A percentile compares a stretch with the other conserved stretches of the same genome.
These are phyloP conservation scores for Crypturellus undulatus DNA, from an alignment of 2,113 vertebrate species.

Conservation along the genomic window DNA sequence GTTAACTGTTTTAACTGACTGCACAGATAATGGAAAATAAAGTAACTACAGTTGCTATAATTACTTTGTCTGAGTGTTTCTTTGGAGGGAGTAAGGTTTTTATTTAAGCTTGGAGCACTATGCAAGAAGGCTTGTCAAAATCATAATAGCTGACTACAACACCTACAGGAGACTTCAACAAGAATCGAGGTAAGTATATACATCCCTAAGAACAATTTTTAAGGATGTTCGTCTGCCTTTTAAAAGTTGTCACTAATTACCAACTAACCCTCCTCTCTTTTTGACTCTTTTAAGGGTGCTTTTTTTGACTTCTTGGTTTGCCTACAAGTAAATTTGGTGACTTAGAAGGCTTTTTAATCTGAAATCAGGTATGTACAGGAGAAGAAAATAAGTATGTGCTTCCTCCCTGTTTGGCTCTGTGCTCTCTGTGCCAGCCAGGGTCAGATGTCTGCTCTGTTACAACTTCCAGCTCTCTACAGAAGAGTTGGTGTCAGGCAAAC, in stretches of 20 bases:
- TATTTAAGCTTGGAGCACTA: not conserved
- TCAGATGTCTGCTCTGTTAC: not conserved
- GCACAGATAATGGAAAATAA: slow-evolving; percentile 70
- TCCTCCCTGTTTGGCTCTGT: not conserved
- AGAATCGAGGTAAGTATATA: rapidly evolving
- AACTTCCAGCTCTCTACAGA: not conserved
- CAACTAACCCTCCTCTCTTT: not conserved
- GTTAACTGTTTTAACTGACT: slow-evolving; percentile 69
- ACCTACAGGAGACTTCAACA: not conserved
- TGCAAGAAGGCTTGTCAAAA: not conserved
- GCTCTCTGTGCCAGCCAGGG: not conserved
- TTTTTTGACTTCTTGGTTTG: not conserved
- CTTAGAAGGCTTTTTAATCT: not conserved
- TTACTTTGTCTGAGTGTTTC: not conserved
- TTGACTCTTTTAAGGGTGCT: not conserved
- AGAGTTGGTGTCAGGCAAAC: not conserved
- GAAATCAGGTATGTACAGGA: not conserved
- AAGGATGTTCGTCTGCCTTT: not conserved
- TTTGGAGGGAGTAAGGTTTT: not conserved
- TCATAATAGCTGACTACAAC: not conserved
- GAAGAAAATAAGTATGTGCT: not conserved
- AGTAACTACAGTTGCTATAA: slow-evolving; percentile 46
- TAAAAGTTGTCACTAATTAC: not conserved
- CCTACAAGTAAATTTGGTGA: not conserved
- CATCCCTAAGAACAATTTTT: not conserved